These are phyloP conservation scores for Actinemys pallida DNA, from an alignment of 2,113 vertebrate species.

Conservation along the genomic window DNA sequence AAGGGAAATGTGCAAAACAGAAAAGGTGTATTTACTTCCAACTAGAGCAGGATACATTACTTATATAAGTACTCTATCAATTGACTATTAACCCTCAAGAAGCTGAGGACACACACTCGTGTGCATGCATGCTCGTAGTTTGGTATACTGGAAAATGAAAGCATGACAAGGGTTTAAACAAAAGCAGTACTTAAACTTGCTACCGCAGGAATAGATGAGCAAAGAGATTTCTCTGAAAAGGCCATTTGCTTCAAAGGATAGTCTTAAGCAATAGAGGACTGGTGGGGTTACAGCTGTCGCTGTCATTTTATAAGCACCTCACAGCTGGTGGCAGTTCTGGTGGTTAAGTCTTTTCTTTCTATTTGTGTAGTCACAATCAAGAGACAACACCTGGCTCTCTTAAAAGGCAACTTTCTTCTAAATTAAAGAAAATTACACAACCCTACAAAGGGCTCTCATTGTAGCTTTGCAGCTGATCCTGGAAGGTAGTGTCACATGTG, in stretches of 20 bases:
- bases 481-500: rapidly evolving
- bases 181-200: not conserved
- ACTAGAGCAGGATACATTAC: not conserved
- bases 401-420: not conserved
- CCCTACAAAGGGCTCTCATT: not conserved
- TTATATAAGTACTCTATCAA: not conserved
- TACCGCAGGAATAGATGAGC: not conserved
- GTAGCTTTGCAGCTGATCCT: not conserved
- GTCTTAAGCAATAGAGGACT: not conserved
- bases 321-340: not conserved
- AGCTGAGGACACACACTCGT: not conserved
- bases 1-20: not conserved
- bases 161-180: not conserved
- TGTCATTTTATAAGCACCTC: not conserved
- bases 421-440: not conserved
- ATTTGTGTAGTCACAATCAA: not conserved
- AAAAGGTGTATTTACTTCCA: not conserved
- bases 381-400: not conserved
- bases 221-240: not conserved
- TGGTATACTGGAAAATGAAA: not conserved
- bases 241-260: not conserved
- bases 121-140: not conserved
- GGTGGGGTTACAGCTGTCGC: not conserved
- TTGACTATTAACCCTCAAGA: not conserved
- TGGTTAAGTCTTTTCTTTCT: not conserved